phyloP scores from a whole-genome alignment of 2,888 invertebrate species.

The Drosophila recens region DNA sequence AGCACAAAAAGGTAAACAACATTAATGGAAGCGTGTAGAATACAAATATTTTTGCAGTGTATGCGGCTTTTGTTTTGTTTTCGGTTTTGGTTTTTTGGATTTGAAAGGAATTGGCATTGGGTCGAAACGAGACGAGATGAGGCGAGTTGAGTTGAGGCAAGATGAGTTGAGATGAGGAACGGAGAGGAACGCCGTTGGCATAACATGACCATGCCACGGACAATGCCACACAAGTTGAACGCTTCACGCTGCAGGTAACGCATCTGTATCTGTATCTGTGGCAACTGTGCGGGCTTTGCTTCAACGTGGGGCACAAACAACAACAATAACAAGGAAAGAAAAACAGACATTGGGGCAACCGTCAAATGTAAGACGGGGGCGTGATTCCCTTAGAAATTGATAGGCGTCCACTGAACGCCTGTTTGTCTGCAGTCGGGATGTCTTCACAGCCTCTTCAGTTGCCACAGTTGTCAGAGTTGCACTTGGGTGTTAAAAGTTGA shows the following conservation, averaged over 20 bases:
- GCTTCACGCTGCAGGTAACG: slow-evolving; percentile 46
- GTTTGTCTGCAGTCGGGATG: slow-evolving; percentile 11
- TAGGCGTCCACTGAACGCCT: slow-evolving; percentile 46
- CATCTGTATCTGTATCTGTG: slow-evolving; percentile 6
- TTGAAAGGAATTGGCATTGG: slow-evolving; percentile 66
- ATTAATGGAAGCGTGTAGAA: too few relatives aligned
- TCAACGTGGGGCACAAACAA: slow-evolving; percentile 2
- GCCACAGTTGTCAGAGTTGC: slow-evolving; percentile 2
- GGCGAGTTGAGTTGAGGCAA: background rate
- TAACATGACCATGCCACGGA: slow-evolving; percentile 60
- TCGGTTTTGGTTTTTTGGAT: slow-evolving; percentile 35
- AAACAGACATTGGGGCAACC: slow-evolving; percentile 10
- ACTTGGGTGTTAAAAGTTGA: slow-evolving; percentile 45
- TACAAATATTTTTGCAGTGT: background rate
- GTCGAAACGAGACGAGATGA: slow-evolving; percentile 12
- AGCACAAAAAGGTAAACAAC: too few relatives aligned
- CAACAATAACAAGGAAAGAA: slow-evolving; percentile 3
- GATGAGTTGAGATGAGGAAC: background rate
- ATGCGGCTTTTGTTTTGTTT: slow-evolving; percentile 47
- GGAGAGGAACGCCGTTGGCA: slow-evolving; percentile 53
- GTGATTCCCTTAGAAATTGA: slow-evolving; percentile 51
- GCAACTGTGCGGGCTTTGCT: slow-evolving; percentile 22
- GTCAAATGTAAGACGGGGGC: slow-evolving; percentile 11
- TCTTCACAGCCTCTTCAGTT: slow-evolving; percentile 9
- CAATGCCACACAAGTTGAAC: slow-evolving; percentile 63